Evolutionary conservation across 2,888 invertebrate species (phyloP).

Genomic region (Gari tellinella): DNA sequence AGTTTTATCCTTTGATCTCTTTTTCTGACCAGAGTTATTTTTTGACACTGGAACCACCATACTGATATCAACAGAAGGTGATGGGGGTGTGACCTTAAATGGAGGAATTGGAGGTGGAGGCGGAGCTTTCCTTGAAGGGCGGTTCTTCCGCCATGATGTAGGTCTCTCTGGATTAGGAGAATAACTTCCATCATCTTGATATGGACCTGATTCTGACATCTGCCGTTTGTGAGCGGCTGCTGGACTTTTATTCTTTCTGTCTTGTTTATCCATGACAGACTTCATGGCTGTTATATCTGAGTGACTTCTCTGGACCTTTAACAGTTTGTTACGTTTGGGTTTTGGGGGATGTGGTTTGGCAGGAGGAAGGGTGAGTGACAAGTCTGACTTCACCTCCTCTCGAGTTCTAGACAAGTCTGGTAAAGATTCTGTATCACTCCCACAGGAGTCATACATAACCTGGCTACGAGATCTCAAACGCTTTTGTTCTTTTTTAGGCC

Average conservation of each 20-base stretch:
- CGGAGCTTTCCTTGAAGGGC: slow-evolving; percentile 73
- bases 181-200: slow-evolving; percentile 5
- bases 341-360: slow-evolving; percentile 73
- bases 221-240: slow-evolving; percentile 23
- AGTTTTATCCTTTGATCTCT: slow-evolving; percentile 20
- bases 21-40: slow-evolving; percentile 13
- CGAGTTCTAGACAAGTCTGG: slow-evolving; percentile 43
- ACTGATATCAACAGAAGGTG: slow-evolving; percentile 33
- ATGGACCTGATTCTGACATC: slow-evolving; percentile 14
- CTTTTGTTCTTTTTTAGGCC: slow-evolving; percentile 68
- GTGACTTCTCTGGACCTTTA: slow-evolving; percentile 71
- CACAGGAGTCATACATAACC: slow-evolving; percentile 52
- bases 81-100: slow-evolving; percentile 29
- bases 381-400: slow-evolving; percentile 22
- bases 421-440: slow-evolving; percentile 61
- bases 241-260: slow-evolving; percentile 13
- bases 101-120: slow-evolving; percentile 66
- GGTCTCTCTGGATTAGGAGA: slow-evolving; percentile 2
- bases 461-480: slow-evolving; percentile 43
- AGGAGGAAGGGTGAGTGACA: slow-evolving; percentile 48
- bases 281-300: slow-evolving; percentile 75
- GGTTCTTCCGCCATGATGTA: slow-evolving; percentile 46
- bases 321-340: slow-evolving; percentile 72
- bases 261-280: slow-evolving; percentile 54
- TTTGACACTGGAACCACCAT: slow-evolving; percentile 36